These are phyloP conservation scores for Selene dorsalis DNA, from an alignment of 2,797 vertebrate species.

Conservation along the genomic window DNA sequence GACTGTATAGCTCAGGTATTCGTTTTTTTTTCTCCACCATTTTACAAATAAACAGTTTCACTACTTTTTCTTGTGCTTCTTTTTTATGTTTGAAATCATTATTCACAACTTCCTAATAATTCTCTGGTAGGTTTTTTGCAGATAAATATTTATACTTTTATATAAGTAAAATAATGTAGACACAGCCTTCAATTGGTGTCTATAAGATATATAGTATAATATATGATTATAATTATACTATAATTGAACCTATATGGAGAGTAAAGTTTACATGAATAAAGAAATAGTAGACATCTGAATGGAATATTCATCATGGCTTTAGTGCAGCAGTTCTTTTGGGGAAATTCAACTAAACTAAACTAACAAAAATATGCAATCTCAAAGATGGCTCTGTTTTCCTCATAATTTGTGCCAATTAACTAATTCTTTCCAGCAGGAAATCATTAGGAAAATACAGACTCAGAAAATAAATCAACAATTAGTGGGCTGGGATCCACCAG, in stretches of 20 bases:
- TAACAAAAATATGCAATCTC: too few species aligned
- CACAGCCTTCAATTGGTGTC: too few species aligned
- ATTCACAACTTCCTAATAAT: neutral
- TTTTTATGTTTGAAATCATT: conserved; percentile 4
- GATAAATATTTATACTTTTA: neutral
- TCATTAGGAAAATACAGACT: neutral
- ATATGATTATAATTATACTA: too few species aligned
- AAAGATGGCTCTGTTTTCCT: too few species aligned
- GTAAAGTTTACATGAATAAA: neutral
- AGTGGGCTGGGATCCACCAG: conserved; percentile 15
- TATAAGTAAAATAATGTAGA: neutral
- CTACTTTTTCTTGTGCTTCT: neutral
- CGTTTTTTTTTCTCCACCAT: conserved; percentile 18
- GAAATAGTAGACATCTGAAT: neutral
- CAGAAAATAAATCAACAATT: neutral
- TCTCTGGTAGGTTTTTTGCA: neutral
- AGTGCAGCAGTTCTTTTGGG: too few species aligned
- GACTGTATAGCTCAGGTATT: conserved; percentile 72
- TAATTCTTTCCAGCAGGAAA: neutral
- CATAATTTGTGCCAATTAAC: neutral
- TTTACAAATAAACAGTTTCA: conserved; percentile 56
- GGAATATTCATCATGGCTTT: neutral
- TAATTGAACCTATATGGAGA: neutral
- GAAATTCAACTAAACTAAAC: neutral
- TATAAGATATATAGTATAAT: neutral